phyloP scores from a whole-genome alignment of 2,888 invertebrate genomes.

The Drosophila diplacantha region DNA sequence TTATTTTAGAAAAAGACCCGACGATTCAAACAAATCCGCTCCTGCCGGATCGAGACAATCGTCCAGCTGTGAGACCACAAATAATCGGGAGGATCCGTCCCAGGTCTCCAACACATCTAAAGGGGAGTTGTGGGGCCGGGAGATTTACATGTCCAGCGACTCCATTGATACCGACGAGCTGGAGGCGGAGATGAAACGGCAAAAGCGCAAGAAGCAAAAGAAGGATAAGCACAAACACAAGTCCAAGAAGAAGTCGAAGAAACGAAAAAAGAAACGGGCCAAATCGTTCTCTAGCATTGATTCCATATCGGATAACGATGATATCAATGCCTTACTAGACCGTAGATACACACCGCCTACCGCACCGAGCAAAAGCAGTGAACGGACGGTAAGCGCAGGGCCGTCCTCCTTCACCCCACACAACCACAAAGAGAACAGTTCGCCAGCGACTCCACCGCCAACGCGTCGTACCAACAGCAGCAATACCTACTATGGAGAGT shows the following conservation, averaged over 20 bases:
- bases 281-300: slow-evolving; percentile 85
- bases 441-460: slow-evolving; percentile 76
- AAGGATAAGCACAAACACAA: slow-evolving; percentile 85
- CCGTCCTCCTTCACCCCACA: slow-evolving; percentile 59
- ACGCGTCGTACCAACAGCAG: slow-evolving; percentile 72
- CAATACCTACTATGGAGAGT: slow-evolving; percentile 66
- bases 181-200: slow-evolving; percentile 80
- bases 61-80: slow-evolving; percentile 34
- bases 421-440: slow-evolving; percentile 75
- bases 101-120: slow-evolving; percentile 45
- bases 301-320: slow-evolving; percentile 81
- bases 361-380: slow-evolving; percentile 60
- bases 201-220: slow-evolving; percentile 79
- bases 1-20: slow-evolving; percentile 60
- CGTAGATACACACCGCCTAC: slow-evolving; percentile 76
- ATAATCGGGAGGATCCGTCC: slow-evolving; percentile 44
- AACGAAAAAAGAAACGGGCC: slow-evolving; percentile 82
- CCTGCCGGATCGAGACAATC: slow-evolving; percentile 44
- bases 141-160: slow-evolving; percentile 67
- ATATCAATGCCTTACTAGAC: slow-evolving; percentile 68
- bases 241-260: slow-evolving; percentile 86
- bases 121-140: slow-evolving; percentile 71
- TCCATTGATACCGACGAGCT: slow-evolving; percentile 78
- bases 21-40: slow-evolving; percentile 55
- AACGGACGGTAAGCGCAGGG: slow-evolving; percentile 64